phyloP scores from a whole-genome alignment of 2,888 invertebrate genomes.

The Timema podura region DNA sequence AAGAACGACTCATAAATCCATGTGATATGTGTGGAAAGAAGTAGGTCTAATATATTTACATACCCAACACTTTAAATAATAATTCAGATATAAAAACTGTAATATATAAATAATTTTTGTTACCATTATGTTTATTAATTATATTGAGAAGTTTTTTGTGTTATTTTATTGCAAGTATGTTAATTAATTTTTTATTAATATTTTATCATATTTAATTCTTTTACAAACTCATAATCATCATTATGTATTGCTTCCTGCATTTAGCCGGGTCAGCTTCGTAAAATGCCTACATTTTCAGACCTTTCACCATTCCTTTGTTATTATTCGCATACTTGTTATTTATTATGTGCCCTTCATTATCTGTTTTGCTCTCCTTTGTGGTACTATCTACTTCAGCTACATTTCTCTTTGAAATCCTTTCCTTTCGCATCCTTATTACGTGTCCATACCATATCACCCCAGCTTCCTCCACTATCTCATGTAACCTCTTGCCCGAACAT shows the following conservation, averaged over 20 bases:
- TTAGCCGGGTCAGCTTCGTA: no score
- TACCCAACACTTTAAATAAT: background rate
- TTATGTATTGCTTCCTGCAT: background rate
- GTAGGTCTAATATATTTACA: slow-evolving; percentile 43
- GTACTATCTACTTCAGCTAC: no score
- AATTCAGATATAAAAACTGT: background rate
- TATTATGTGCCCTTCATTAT: no score
- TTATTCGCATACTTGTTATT: no score
- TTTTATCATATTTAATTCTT: background rate
- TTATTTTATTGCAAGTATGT: background rate
- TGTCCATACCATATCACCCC: no score
- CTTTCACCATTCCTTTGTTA: no score
- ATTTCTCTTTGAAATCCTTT: no score
- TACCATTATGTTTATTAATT: background rate
- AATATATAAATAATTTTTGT: background rate
- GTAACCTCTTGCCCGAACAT: no score
- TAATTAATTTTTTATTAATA: background rate
- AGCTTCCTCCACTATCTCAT: no score
- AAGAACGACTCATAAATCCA: slow-evolving; percentile 51
- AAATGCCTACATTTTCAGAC: no score
- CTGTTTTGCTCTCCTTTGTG: no score
- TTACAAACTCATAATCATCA: slow-evolving; percentile 13
- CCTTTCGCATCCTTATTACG: no score
- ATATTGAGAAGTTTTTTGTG: background rate
- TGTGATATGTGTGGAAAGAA: slow-evolving; percentile 52